Percentiles rank a stretch among this genome's conserved stretches.
phyloP scores from a whole-genome alignment of 2,888 invertebrate genomes.

The Urechis unicinctus region DNA sequence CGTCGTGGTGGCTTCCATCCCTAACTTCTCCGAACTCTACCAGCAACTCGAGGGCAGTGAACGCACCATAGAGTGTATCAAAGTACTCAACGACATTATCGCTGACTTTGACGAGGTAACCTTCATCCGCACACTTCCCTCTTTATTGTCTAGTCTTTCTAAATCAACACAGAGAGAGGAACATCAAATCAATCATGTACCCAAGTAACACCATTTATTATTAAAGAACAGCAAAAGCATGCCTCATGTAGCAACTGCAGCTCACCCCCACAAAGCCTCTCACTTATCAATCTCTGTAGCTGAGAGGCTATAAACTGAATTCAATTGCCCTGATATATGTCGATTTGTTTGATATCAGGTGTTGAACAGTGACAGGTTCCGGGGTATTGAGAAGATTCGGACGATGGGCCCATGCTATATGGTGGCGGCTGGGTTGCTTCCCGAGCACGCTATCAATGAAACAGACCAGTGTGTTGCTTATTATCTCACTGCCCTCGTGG shows the following conservation, averaged over 20 bases:
- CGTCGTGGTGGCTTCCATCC: conserved; percentile 85
- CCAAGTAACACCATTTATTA: too few species aligned
- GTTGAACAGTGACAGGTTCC: conserved; percentile 76
- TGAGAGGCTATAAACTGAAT: too few species aligned
- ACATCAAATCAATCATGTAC: too few species aligned
- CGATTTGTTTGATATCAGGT: conserved; percentile 55
- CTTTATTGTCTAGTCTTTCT: not conserved
- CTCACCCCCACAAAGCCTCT: too few species aligned
- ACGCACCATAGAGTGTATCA: conserved; percentile 81
- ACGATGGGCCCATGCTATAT: conserved; percentile 89
- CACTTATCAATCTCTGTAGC: too few species aligned
- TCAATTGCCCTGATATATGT: not conserved
- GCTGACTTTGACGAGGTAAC: conserved; percentile 85
- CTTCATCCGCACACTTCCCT: not conserved
- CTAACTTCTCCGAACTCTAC: conserved; percentile 91
- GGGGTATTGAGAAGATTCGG: conserved; percentile 86
- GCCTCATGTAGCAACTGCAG: too few species aligned
- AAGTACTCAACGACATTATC: conserved; percentile 84
- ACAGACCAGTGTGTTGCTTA: conserved; percentile 56
- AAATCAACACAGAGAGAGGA: too few species aligned
- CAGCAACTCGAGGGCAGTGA: conserved; percentile 87
- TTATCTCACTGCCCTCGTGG: conserved; percentile 73
- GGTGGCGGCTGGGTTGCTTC: conserved; percentile 85
- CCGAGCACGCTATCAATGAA: conserved; percentile 62
- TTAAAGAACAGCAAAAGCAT: too few species aligned